Evolutionary conservation across 2,113 vertebrate genomes (phyloP).

Genomic region (Centropus unirufus): DNA sequence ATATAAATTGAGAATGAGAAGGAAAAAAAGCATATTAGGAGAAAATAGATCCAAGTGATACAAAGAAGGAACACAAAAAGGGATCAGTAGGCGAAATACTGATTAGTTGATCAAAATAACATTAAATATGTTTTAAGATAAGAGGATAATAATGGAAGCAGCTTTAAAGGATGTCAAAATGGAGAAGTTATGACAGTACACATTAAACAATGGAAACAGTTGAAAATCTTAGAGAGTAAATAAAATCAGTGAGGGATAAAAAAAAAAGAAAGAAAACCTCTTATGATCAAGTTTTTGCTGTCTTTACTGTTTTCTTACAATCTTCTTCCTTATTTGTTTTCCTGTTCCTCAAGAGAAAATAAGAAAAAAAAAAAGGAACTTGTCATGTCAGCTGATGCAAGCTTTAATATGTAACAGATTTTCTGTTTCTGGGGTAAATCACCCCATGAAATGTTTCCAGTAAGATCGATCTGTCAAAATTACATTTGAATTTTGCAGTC

Average conservation of each 20-base stretch:
- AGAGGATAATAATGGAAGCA: neutral
- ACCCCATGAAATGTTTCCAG: neutral
- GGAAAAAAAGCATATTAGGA: neutral
- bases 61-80: neutral
- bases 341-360: neutral
- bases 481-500: neutral
- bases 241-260: neutral
- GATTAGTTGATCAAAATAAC: conserved; percentile 31
- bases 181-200: neutral
- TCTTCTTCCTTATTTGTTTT: neutral
- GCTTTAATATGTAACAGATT: neutral
- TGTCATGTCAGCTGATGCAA: neutral
- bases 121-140: conserved; percentile 31
- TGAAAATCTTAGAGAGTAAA: neutral
- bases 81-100: neutral
- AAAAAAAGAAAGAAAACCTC: neutral
- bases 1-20: neutral
- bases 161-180: conserved; percentile 8
- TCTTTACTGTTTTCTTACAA: neutral
- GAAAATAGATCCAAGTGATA: neutral
- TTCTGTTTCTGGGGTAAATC: neutral
- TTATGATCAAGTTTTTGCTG: neutral
- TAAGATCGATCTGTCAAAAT: neutral
- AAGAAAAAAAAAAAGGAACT: no score
- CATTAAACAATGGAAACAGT: neutral